phyloP scores from a whole-genome alignment of 2,888 invertebrate species.

The Ditylenchus weischeri region DNA sequence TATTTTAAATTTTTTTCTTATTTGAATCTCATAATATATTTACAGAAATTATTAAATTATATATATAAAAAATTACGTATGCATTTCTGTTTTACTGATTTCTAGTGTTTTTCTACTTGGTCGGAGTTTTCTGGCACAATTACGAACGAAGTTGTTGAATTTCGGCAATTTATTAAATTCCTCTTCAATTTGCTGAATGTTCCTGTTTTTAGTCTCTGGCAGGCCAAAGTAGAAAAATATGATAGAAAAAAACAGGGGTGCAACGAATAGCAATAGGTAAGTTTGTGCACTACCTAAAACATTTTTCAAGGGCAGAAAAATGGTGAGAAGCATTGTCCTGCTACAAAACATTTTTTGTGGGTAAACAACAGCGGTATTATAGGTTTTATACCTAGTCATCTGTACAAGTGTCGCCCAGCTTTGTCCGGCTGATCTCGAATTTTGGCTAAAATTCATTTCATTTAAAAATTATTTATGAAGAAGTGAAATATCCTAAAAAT shows the following conservation, averaged over 20 bases:
- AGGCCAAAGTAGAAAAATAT: slow-evolving; percentile 47
- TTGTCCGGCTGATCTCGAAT: slow-evolving; percentile 48
- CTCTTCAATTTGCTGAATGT: slow-evolving; percentile 29
- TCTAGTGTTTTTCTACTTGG: too few relatives aligned
- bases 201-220: slow-evolving; percentile 49
- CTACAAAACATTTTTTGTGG: slow-evolving; percentile 29
- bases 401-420: slow-evolving; percentile 50
- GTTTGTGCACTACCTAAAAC: slow-evolving; percentile 42
- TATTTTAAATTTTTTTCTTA: too few relatives aligned
- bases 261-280: slow-evolving; percentile 46
- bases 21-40: too few relatives aligned
- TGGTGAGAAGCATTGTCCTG: slow-evolving; percentile 42
- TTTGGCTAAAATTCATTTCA: slow-evolving; percentile 25
- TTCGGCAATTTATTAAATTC: slow-evolving; percentile 24
- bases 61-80: too few relatives aligned
- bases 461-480: too few relatives aligned
- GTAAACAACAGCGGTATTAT: background rate
- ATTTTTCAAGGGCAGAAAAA: slow-evolving; percentile 47
- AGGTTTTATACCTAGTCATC: slow-evolving; percentile 40
- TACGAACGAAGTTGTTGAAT: background rate
- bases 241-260: slow-evolving; percentile 41
- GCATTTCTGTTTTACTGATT: too few relatives aligned
- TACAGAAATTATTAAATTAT: too few relatives aligned
- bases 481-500: too few relatives aligned
- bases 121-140: too few relatives aligned